Percentiles rank a stretch among this genome's conserved stretches.
These are phyloP conservation scores for Lasioglossum vierecki DNA, from an alignment of 2,888 invertebrate species.

Conservation along the genomic window DNA sequence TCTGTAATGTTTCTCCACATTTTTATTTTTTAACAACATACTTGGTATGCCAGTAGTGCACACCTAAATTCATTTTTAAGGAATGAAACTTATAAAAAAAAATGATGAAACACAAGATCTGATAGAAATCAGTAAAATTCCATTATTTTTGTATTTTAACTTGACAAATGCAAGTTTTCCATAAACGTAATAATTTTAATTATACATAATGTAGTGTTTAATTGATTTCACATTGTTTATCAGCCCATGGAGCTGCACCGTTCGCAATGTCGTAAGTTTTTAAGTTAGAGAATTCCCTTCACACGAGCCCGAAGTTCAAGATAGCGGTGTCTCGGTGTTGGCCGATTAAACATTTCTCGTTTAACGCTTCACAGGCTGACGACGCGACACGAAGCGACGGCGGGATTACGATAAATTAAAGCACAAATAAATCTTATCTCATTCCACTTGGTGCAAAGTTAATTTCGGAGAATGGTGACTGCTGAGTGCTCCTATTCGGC, in stretches of 20 bases:
- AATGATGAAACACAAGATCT: neutral
- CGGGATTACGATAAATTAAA: slow-evolving; percentile 40
- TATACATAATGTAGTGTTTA: neutral
- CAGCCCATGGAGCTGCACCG: neutral
- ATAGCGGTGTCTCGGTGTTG: neutral
- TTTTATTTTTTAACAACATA: too few relatives aligned
- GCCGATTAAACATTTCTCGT: slow-evolving; percentile 26
- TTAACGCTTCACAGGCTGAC: slow-evolving; percentile 13
- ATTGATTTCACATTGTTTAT: neutral
- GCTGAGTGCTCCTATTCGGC: slow-evolving; percentile 27
- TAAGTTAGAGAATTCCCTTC: neutral
- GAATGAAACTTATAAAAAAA: neutral
- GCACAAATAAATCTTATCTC: slow-evolving; percentile 44
- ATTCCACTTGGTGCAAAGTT: slow-evolving; percentile 22
- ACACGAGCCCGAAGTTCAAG: neutral
- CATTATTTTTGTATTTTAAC: neutral
- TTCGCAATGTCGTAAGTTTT: neutral
- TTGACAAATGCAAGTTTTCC: neutral
- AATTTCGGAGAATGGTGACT: slow-evolving; percentile 44
- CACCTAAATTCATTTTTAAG: neutral
- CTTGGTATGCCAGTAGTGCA: too few relatives aligned
- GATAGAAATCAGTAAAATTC: neutral
- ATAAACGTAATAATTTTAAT: neutral
- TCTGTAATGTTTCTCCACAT: too few relatives aligned
- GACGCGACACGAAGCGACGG: neutral